A percentile compares a stretch with the other conserved stretches of the same genome.
Conservation (phyloP, 2,113 vertebrate genomes). For the Austrofundulus limnaeus region DNA sequence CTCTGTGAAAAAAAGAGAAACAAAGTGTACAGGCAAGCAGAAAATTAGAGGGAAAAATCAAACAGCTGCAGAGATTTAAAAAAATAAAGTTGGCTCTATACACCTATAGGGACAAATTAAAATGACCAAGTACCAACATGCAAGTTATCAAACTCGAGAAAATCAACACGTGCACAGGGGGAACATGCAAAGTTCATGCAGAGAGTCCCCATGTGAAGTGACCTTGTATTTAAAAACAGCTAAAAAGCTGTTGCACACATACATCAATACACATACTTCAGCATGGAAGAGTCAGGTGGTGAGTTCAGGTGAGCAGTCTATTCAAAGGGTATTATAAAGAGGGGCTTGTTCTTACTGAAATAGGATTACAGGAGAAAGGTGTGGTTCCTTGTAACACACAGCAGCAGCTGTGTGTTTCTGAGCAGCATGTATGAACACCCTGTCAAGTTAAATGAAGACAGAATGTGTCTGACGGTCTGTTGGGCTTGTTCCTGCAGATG, state of each 20-base stretch:
- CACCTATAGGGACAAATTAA: no score
- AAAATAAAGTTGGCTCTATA: not conserved
- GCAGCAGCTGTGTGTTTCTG: conserved; percentile 12
- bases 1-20: conserved; percentile 50
- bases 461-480: conserved; percentile 25
- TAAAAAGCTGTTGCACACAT: not conserved
- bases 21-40: conserved; percentile 23
- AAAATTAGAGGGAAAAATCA: conserved; percentile 16
- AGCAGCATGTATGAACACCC: conserved; percentile 21
- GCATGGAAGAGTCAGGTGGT: conserved; percentile 49
- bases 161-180: no score
- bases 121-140: no score
- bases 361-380: conserved; percentile 64
- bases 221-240: not conserved
- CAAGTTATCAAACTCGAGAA: no score
- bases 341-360: conserved; percentile 56
- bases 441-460: conserved; percentile 39
- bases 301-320: conserved; percentile 57
- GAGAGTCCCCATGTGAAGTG: no score
- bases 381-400: conserved; percentile 57
- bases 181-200: no score
- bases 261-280: not conserved
- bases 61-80: conserved; percentile 33
- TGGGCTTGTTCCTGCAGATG: not conserved
- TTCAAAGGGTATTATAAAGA: conserved; percentile 59